Percentiles rank a stretch among this genome's conserved stretches.
Evolutionary conservation across 2,797 vertebrate species (phyloP).

Genomic region (Gymnothorax reevesii): DNA sequence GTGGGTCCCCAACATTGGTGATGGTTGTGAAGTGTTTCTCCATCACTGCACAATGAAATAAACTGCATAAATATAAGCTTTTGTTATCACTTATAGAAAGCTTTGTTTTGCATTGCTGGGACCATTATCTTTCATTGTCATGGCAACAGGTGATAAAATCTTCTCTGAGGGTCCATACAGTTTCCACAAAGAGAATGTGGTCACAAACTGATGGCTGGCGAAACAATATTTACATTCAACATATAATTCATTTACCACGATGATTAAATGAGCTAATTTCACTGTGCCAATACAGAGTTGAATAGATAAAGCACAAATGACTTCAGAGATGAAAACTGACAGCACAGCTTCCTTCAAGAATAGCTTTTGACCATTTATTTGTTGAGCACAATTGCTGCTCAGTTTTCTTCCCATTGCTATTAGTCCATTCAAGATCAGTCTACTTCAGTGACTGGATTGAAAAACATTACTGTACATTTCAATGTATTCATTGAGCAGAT

Average conservation of each 20-base stretch:
- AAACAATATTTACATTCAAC: constrained; percentile 20
- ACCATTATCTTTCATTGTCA: neutral
- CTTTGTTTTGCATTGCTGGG: neutral
- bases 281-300: neutral
- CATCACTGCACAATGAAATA: neutral
- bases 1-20: neutral
- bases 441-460: neutral
- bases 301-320: neutral
- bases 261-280: constrained; percentile 20
- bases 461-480: neutral
- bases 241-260: constrained; percentile 22
- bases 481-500: neutral
- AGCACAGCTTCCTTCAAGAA: neutral
- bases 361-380: neutral
- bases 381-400: neutral
- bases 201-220: neutral
- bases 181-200: neutral
- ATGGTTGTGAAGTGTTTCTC: neutral
- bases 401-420: neutral
- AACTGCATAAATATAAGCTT: neutral
- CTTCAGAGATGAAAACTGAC: neutral
- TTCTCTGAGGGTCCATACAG: neutral
- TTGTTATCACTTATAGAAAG: neutral
- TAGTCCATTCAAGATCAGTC: neutral
- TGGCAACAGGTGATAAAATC: neutral